Evolutionary conservation across 2,888 invertebrate species (phyloP).

Genomic region (Andrena fulva): DNA sequence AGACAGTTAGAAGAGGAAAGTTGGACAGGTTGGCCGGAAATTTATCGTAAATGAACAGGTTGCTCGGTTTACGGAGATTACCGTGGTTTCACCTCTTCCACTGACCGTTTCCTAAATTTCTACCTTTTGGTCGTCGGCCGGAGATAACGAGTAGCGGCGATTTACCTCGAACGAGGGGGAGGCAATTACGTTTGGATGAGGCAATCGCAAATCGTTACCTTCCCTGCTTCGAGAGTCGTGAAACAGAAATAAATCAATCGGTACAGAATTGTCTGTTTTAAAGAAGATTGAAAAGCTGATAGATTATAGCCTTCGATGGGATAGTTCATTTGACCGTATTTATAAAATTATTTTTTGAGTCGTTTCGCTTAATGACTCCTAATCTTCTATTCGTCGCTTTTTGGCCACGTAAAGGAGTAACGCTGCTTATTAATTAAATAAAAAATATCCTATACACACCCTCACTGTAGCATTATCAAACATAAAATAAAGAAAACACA

Average conservation of each 20-base stretch:
- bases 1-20: conserved; percentile 24
- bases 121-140: background rate
- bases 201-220: conserved; percentile 22
- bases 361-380: too few species aligned
- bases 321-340: too few species aligned
- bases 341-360: too few species aligned
- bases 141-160: conserved; percentile 46
- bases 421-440: too few species aligned
- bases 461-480: too few species aligned
- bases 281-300: too few species aligned
- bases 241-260: background rate
- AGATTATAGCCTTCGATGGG: too few species aligned
- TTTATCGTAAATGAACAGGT: conserved; percentile 47
- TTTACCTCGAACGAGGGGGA: background rate
- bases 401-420: too few species aligned
- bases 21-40: conserved; percentile 1
- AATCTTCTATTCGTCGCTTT: too few species aligned
- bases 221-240: background rate
- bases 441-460: too few species aligned
- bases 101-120: conserved; percentile 20
- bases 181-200: conserved; percentile 10
- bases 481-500: too few species aligned
- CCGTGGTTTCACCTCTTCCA: conserved; percentile 29
- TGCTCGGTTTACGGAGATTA: conserved; percentile 33
- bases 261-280: background rate